Base-by-base conservation (phyloP, 2,797 vertebrate genomes). In the Hozukius guyotensis region DNA sequence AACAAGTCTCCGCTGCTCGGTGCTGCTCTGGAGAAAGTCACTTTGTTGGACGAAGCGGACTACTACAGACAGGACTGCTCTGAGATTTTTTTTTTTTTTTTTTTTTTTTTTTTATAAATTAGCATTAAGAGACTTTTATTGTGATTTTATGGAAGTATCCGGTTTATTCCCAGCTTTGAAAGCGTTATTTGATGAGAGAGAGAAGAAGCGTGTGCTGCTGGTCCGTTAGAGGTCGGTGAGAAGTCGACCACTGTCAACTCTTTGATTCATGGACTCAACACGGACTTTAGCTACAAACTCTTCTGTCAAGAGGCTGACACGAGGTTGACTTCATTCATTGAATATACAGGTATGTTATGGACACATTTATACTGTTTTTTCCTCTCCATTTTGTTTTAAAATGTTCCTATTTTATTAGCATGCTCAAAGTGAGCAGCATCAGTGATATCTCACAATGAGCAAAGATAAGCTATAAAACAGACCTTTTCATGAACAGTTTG, bases 201-300 rank as follows among this genome's bases (percentile, higher is more conserved):
- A 34, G 4, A 34, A 66, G 56, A 38, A 66, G 56, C 66, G 72
- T n/a, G 77, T 13, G 71, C 67, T 29, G 72, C 67, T 29, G 72
- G 24, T 68, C 53, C 11, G 71, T 32, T 76, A 82, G 83, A 75
- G 70, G 82, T 92, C 78, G 84, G 71, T 68, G 84, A 80, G 36
- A 72, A 83, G 66, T 85, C 80, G 82, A 69, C 80, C 83, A 65
- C 83, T 89, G 87, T 83, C 91, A 89, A 77, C 77, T 9, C 77
- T n/a, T 55, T 89, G 79, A 94, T 94, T 91, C 87, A 95, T 94
- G 93, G 92, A 93, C 88, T 89, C 91, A 67, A 68, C 77, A 24
- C 88, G 87, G 90, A 94, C 83, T 84, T 75, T 20, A 79, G 72
- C 84, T 53, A 2, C 74, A 82, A 80, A 60, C 75, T 1, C 72